A percentile compares a stretch with the other conserved stretches of the same genome.
phyloP scores from a whole-genome alignment of 2,888 invertebrate genomes.

The Drosophila acutilabella region DNA sequence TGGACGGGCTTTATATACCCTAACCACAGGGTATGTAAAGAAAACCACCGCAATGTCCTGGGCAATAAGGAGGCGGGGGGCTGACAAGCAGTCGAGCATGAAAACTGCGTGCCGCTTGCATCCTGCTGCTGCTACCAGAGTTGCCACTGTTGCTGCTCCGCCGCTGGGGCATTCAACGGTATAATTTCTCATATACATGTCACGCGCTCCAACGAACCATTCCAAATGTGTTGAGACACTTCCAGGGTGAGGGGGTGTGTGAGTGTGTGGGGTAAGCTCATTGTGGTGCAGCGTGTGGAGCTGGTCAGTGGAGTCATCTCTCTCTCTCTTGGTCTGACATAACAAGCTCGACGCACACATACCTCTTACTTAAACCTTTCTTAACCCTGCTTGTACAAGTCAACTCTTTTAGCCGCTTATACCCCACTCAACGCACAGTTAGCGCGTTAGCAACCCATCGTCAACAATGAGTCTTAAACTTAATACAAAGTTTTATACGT shows the following conservation, averaged over 20 bases:
- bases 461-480: slow-evolving; percentile 41
- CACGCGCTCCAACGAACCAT: slow-evolving; percentile 75
- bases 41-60: slow-evolving; percentile 37
- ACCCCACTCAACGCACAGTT: not conserved
- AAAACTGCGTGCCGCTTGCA: slow-evolving; percentile 72
- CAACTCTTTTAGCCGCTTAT: not conserved
- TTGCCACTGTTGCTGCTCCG: slow-evolving; percentile 14
- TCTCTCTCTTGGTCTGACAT: not conserved
- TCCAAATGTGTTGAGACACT: slow-evolving; percentile 72
- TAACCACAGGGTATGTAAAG: slow-evolving; percentile 13
- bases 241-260: slow-evolving; percentile 10
- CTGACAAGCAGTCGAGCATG: slow-evolving; percentile 63
- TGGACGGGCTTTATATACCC: not conserved
- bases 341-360: slow-evolving; percentile 16
- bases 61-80: slow-evolving; percentile 6
- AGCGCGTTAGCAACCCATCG: slow-evolving; percentile 5
- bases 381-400: not conserved
- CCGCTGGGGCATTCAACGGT: slow-evolving; percentile 73
- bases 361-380: not conserved
- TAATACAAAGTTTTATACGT: slow-evolving; percentile 61
- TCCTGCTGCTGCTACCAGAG: slow-evolving; percentile 24
- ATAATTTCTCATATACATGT: slow-evolving; percentile 82
- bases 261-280: not conserved
- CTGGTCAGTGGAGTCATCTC: slow-evolving; percentile 34
- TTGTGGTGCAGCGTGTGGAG: slow-evolving; percentile 7